Conservation (phyloP, 2,888 invertebrate species). For the Cynaeus angustus region DNA sequence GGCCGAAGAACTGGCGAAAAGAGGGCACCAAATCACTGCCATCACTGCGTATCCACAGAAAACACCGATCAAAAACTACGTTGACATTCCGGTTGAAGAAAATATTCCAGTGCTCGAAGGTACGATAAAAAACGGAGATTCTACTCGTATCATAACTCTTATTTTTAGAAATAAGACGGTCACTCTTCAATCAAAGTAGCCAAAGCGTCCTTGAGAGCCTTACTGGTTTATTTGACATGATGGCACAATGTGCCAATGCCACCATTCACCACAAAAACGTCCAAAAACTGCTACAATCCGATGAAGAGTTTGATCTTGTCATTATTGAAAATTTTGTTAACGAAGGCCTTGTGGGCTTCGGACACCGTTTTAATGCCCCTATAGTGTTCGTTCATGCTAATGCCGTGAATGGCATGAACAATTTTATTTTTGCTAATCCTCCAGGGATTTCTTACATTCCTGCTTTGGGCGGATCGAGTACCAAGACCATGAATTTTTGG, state of each 20-base stretch:
- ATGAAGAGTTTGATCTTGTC: conserved; percentile 59
- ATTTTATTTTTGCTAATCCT: conserved; percentile 61
- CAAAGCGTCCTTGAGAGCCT: not conserved
- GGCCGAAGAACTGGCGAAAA: conserved; percentile 62
- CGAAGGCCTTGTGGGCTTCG: conserved; percentile 57
- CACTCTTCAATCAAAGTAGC: not conserved
- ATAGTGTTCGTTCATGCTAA: conserved; percentile 55
- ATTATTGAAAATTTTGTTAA: conserved; percentile 60
- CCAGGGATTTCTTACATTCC: conserved; percentile 54
- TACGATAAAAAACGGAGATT: too few relatives aligned
- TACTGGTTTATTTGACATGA: conserved; percentile 10
- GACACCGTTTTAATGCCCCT: conserved; percentile 58
- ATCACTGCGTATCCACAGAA: conserved; percentile 65
- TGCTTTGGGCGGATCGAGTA: conserved; percentile 28
- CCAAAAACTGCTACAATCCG: conserved; percentile 56
- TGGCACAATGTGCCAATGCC: conserved; percentile 36
- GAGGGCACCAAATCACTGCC: conserved; percentile 71
- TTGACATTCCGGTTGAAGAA: conserved; percentile 58
- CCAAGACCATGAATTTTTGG: conserved; percentile 71
- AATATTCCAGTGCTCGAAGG: conserved; percentile 45
- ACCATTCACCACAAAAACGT: conserved; percentile 54
- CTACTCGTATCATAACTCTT: too few relatives aligned
- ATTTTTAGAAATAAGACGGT: conserved; percentile 12
- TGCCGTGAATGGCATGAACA: conserved; percentile 54
- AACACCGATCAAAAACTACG: conserved; percentile 69